Percentiles rank a stretch among this genome's conserved stretches.
phyloP scores from a whole-genome alignment of 2,113 vertebrate genomes.

The Asarcornis scutulata region DNA sequence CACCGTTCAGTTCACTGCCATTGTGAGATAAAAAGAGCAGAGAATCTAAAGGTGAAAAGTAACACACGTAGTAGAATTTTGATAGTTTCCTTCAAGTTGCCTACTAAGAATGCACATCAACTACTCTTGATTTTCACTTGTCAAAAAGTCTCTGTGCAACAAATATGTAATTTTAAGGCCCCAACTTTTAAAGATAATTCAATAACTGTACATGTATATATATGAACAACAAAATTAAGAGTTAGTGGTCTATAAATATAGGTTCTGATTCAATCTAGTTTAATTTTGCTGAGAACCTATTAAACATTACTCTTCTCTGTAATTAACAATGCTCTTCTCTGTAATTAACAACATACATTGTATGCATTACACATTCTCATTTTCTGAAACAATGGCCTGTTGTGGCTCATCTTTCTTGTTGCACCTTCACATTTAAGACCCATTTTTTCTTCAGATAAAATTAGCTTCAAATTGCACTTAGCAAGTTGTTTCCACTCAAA shows the following conservation, averaged over 20 bases:
- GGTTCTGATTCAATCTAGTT: neutral
- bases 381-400: neutral
- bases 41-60: neutral
- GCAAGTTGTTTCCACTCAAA: neutral
- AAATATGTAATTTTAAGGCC: neutral
- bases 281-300: neutral
- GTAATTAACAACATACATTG: neutral
- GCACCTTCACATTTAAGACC: neutral
- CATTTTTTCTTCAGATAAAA: neutral
- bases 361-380: neutral
- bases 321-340: neutral
- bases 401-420: neutral
- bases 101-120: neutral
- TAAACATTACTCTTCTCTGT: neutral
- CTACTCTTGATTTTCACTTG: neutral
- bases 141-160: neutral
- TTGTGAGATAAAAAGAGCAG: neutral
- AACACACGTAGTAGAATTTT: neutral
- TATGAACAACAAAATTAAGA: neutral
- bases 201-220: neutral
- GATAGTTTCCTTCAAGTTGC: neutral
- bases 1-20: neutral
- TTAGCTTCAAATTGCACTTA: neutral
- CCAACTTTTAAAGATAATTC: neutral
- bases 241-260: neutral